Evolutionary conservation across 2,797 vertebrate species (phyloP), one percentile per base, ranked within the genome.

Genomic region (Ceyx erithaca): DNA sequence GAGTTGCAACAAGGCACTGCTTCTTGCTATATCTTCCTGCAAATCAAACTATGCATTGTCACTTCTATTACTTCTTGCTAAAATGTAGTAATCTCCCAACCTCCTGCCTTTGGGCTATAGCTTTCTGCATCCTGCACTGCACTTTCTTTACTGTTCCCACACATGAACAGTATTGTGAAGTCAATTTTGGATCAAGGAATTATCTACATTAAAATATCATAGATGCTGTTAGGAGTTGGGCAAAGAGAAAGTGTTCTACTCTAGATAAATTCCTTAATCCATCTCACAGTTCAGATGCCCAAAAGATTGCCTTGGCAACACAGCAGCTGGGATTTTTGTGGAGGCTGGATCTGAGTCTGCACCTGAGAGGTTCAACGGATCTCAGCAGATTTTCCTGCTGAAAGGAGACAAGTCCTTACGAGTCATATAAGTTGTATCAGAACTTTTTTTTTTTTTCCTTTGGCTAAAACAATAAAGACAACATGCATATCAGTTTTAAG

Each of bases 151-250:
- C 35, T 41, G n/a, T 21, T 57, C 48, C n/a, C 82, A 45, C 40
- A 46, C 11, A 30, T 0, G 0, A 85, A 49, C 1, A 1, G 9
- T 8, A 46, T 1, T 51, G 51, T 28, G 43, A 83, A 83, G 22
- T 21, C 35, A 79, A 73, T 18, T 63, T 67, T 1, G 3, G 21
- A 48, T 58, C 37, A 59, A 64, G 49, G 37, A 91, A 45, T 54
- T 31, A 31, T 12, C 10, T 63, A 37, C 31, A 35, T 69, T 54
- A 81, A 63, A 72, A 58, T 14, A 14, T 14, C 3, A 31, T 14
- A 33, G 12, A 4, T 69, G 48, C 19, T 61, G 7, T 2, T 68
- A 26, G 2, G 17, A 12, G 6, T 3, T 7, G 6, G 35, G 18
- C 0, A 4, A 14, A 14, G 7, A 82, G 10, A 75, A 1, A 4